Evolutionary conservation across 2,113 vertebrate species (phyloP), one percentile per base, ranked within the genome.

Genomic region (Hydrolagus affinis): DNA sequence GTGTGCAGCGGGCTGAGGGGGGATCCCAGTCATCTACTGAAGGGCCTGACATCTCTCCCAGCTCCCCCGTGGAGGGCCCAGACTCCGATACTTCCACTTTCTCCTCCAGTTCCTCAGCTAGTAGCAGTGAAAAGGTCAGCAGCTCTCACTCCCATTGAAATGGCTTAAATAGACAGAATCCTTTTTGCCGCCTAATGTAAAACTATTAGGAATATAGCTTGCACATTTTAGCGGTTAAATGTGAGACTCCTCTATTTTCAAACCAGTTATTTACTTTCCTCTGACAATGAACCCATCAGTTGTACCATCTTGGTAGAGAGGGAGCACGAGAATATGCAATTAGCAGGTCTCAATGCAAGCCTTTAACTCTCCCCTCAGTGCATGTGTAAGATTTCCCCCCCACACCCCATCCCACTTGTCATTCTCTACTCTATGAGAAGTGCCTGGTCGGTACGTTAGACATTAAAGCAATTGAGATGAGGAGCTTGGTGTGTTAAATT

Each of bases 111-210:
- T 88, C 89, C 86, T 90, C 89, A 90, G 91, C 91, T 93, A 93
- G 88, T 93, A 90, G 87, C 90, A 92, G 88, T 87, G 91, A 92
- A 88, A 91, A 95, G 92, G 92, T 94, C 91, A 92, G 91, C 89
- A 87, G 87, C 86, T 91, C 44, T 44, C 87, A 19, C n/a, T 64
- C 23, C 25, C 77, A 80, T 64, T 80, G 77, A 80, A 80, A 80
- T n/a, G n/a, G 32, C 56, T n/a, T 59, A 62, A 80, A 62, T 57
- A 78, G 44, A 44, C 44, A 44, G 44, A 1, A 44, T 44, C 44
- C 44, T 44, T 44, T 44, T 44, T 44, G 44, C 6, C 44, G 6
- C 44, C 44, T 44, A 3, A 44, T 6, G 44, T 44, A 44, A 6
- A 44, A 44, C 44, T 44, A 44, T 44, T 44, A 44, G 6, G 44